Percentiles rank a stretch among this genome's conserved stretches.
Conservation (phyloP, 2,113 vertebrate genomes). For the Tringa solitaria region DNA sequence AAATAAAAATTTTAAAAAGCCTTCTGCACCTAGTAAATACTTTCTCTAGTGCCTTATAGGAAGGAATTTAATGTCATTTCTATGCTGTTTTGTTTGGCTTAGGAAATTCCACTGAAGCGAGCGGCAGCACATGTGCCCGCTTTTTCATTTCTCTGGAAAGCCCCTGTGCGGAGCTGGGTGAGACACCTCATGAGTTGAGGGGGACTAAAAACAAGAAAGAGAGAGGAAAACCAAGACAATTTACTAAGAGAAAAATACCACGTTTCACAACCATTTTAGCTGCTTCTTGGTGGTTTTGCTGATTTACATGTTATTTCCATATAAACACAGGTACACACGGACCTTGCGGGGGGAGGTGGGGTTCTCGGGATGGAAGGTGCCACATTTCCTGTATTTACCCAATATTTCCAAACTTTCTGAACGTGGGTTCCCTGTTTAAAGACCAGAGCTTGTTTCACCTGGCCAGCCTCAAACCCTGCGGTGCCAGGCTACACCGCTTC, state of each 20-base stretch:
- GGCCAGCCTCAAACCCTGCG: background rate
- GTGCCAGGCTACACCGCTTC: background rate
- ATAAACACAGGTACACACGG: background rate
- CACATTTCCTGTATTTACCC: background rate
- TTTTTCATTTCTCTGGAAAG: background rate
- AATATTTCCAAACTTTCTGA: background rate
- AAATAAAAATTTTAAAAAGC: background rate
- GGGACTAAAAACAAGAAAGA: background rate
- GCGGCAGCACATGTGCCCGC: background rate
- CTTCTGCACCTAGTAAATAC: background rate
- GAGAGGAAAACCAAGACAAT: background rate
- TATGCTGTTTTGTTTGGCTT: background rate
- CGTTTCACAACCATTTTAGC: background rate
- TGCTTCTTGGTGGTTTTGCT: background rate
- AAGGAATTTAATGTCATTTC: background rate
- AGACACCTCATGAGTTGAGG: background rate
- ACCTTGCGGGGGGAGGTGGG: rapidly evolving
- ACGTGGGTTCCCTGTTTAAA: background rate
- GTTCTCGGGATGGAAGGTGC: background rate
- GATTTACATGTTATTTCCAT: background rate
- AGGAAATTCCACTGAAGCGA: background rate
- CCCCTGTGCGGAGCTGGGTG: background rate
- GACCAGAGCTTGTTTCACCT: background rate
- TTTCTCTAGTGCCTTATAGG: background rate
- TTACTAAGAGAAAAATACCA: background rate